phyloP scores from a whole-genome alignment of 1,140 invertebrate genomes.

The Tetramorium alpestre region DNA sequence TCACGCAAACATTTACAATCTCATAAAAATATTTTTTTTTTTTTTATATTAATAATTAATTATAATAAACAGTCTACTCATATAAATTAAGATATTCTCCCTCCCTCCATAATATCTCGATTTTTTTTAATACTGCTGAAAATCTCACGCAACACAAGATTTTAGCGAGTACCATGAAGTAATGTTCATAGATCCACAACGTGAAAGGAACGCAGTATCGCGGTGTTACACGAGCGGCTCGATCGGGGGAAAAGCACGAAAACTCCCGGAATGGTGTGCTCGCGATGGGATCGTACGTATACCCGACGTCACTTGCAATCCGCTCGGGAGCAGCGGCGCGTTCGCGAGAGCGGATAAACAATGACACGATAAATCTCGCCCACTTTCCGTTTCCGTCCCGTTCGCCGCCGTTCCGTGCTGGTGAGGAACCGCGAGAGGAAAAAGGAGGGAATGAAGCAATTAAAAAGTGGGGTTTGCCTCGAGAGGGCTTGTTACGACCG shows the following conservation, averaged over 20 bases:
- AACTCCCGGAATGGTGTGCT: slow-evolving; percentile 43
- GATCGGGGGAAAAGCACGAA: slow-evolving; percentile 41
- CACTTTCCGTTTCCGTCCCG: slow-evolving; percentile 44
- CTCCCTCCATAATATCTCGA: not conserved
- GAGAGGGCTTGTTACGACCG: slow-evolving; percentile 81
- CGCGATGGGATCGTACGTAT: slow-evolving; percentile 56
- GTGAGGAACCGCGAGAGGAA: slow-evolving; percentile 25
- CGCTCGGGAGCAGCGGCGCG: slow-evolving; percentile 31
- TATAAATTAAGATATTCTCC: no score
- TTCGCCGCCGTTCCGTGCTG: slow-evolving; percentile 1
- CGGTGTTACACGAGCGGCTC: slow-evolving; percentile 19
- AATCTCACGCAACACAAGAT: not conserved
- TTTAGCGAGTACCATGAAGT: not conserved
- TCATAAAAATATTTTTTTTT: no score
- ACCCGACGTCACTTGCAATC: slow-evolving; percentile 63
- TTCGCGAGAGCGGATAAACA: slow-evolving; percentile 66
- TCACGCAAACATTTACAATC: no score
- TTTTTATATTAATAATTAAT: no score
- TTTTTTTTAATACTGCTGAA: not conserved
- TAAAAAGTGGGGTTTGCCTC: slow-evolving; percentile 82
- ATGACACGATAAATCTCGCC: slow-evolving; percentile 70
- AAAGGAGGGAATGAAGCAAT: slow-evolving; percentile 76
- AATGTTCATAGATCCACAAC: not conserved
- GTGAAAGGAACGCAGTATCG: slow-evolving; percentile 15
- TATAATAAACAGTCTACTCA: no score